A percentile compares a stretch with the other conserved stretches of the same genome.
Conservation (phyloP, 2,888 invertebrate species). For the Heliconius cydno region DNA sequence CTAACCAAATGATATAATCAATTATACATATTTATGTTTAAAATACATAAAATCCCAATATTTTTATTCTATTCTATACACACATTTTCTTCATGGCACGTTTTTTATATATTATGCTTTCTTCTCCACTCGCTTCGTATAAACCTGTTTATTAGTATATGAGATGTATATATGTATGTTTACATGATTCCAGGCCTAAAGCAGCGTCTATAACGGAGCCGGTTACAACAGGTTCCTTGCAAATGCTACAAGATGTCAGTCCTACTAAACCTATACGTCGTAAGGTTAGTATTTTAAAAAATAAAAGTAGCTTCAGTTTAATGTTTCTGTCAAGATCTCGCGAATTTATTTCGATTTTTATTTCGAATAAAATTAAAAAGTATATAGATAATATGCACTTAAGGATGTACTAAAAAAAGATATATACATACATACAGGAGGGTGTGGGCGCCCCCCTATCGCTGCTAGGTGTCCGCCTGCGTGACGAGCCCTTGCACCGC, state of each 20-base stretch:
- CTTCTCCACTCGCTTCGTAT: slow-evolving; percentile 27
- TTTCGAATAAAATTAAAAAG: no score
- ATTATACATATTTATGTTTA: neutral
- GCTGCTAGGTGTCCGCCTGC: slow-evolving; percentile 73
- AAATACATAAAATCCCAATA: neutral
- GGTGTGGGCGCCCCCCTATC: slow-evolving; percentile 72
- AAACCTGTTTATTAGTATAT: neutral
- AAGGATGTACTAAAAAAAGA: no score
- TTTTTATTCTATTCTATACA: neutral
- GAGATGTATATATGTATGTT: neutral
- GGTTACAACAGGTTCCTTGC: slow-evolving; percentile 70
- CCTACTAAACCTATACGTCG: slow-evolving; percentile 76
- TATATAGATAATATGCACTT: no score
- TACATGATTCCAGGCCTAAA: slow-evolving; percentile 67
- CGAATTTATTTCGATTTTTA: no score
- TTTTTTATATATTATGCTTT: slow-evolving; percentile 32
- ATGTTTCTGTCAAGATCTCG: no score
- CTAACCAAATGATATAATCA: slow-evolving; percentile 10
- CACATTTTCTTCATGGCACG: slow-evolving; percentile 29
- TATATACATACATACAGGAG: slow-evolving; percentile 55
- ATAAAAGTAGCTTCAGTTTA: no score
- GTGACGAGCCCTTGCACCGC: slow-evolving; percentile 85
- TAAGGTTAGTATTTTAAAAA: slow-evolving; percentile 59
- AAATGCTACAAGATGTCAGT: slow-evolving; percentile 74
- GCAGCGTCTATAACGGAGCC: slow-evolving; percentile 74